Evolutionary conservation across 1,140 invertebrate species (phyloP), one percentile per base, ranked within the genome.

Genomic region (Meloidogyne floridensis): DNA sequence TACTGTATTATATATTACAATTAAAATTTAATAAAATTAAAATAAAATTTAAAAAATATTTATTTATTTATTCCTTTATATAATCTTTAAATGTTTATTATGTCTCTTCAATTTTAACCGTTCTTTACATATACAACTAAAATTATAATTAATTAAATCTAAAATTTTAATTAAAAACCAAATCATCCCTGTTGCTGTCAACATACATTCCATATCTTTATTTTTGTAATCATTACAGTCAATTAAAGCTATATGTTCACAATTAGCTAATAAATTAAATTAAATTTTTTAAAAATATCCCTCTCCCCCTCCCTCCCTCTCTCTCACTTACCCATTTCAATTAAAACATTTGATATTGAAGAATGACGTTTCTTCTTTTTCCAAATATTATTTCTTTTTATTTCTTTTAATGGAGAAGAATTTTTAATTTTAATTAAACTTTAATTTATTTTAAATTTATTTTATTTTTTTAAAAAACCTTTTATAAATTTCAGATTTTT

Each of bases 141-240:
- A 51, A 72, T 6, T 59, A 51, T 11, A 78, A 15, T 80, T 80
- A 20, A 82, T 72, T 51, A 9, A 32, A 13, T 32, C 32, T 32
- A 9, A 10, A n/a, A 82, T 80, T 42, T 72, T 82, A 72, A 80
- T 81, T 15, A 81, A 72, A 75, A 80, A 85, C 59, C 85, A 86
- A 51, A 85, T 80, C 85, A 86, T 86, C 71, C 84, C 85, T 56
- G 85, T 86, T 43, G 85, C 85, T 18, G 85, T 86, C n/a, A 86
- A 47, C 82, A 86, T 83, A 70, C 85, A 86, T 11, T 72, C 76
- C 85, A 86, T 86, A 54, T 83, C 83, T 59, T 85, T 80, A 54
- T 75, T 83, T 56, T 82, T 77, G 51, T 86, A 86, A 32, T 85
- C 85, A 51, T 77, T 80, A 80, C 85, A 86, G 54, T 86, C 84